Evolutionary conservation across 2,888 invertebrate genomes (phyloP).

Genomic region (Conops quadrifasciatus): DNA sequence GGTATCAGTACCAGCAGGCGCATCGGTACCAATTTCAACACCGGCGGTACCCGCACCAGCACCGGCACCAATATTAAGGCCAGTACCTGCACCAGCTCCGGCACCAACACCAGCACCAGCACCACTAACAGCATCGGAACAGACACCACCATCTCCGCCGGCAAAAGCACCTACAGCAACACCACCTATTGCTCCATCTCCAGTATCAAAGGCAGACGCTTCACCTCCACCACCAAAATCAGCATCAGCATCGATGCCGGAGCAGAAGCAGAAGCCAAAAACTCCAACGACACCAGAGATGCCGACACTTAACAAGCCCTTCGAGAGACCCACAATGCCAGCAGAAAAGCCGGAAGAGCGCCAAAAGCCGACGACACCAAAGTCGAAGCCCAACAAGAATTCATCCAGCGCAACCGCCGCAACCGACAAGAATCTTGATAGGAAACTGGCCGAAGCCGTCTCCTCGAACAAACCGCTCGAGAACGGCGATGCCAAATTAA

Average conservation of each 20-base stretch:
- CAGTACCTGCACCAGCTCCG: slow-evolving; percentile 39
- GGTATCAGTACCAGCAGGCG: background rate
- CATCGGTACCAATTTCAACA: slow-evolving; percentile 27
- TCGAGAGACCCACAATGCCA: slow-evolving; percentile 1
- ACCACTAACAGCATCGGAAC: slow-evolving; percentile 36
- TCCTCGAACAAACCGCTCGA: slow-evolving; percentile 49
- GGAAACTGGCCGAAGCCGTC: slow-evolving; percentile 53
- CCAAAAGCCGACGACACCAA: slow-evolving; percentile 42
- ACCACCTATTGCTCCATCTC: slow-evolving; percentile 40
- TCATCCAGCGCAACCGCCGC: slow-evolving; percentile 17
- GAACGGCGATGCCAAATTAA: slow-evolving; percentile 48
- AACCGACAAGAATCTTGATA: slow-evolving; percentile 48
- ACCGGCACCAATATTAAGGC: slow-evolving; percentile 32
- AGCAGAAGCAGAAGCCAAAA: background rate
- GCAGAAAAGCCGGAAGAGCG: slow-evolving; percentile 28
- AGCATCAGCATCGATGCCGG: slow-evolving; percentile 15
- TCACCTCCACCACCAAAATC: background rate
- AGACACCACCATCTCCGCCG: background rate
- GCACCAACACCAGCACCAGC: slow-evolving; percentile 40
- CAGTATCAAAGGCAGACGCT: slow-evolving; percentile 32
- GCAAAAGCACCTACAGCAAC: background rate
- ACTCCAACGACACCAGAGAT: slow-evolving; percentile 52
- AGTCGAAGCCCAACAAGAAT: slow-evolving; percentile 44
- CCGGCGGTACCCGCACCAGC: slow-evolving; percentile 32
- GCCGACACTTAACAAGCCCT: background rate